A percentile compares a stretch with the other conserved stretches of the same genome.
Evolutionary conservation across 2,113 vertebrate species (phyloP).

Genomic region (Isurus oxyrinchus): DNA sequence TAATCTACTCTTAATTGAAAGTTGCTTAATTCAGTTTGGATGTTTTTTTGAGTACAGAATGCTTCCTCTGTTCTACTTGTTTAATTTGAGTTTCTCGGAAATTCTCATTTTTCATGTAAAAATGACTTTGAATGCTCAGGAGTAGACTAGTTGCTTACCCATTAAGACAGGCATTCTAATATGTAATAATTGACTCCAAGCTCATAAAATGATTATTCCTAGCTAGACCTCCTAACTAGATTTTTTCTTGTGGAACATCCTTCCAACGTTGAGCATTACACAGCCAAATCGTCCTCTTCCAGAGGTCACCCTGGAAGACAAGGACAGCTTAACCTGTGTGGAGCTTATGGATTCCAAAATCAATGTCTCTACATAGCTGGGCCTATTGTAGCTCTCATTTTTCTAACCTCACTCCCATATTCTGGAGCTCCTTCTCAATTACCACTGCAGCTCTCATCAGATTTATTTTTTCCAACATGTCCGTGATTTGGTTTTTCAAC

Average conservation of each 20-base stretch:
- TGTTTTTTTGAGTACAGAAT: neutral
- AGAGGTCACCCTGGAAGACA: neutral
- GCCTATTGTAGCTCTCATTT: neutral
- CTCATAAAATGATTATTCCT: neutral
- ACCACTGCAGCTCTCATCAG: neutral
- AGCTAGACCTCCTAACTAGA: neutral
- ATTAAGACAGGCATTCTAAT: neutral
- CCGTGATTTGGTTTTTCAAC: neutral
- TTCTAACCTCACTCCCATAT: neutral
- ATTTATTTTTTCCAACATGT: neutral
- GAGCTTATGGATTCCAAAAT: neutral
- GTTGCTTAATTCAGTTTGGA: no score
- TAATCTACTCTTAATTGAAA: neutral
- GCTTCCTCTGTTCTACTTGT: neutral
- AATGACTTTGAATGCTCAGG: neutral
- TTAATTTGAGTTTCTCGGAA: neutral
- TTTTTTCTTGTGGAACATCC: neutral
- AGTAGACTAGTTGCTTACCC: neutral
- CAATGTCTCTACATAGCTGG: neutral
- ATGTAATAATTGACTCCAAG: neutral
- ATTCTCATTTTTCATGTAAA: neutral
- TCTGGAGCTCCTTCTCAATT: neutral
- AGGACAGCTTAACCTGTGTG: neutral
- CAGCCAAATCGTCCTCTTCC: neutral
- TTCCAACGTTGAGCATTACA: neutral